A percentile compares a stretch with the other conserved stretches of the same genome.
These are phyloP conservation scores for Siniperca chuatsi DNA, from an alignment of 2,113 vertebrate species.

Conservation along the genomic window DNA sequence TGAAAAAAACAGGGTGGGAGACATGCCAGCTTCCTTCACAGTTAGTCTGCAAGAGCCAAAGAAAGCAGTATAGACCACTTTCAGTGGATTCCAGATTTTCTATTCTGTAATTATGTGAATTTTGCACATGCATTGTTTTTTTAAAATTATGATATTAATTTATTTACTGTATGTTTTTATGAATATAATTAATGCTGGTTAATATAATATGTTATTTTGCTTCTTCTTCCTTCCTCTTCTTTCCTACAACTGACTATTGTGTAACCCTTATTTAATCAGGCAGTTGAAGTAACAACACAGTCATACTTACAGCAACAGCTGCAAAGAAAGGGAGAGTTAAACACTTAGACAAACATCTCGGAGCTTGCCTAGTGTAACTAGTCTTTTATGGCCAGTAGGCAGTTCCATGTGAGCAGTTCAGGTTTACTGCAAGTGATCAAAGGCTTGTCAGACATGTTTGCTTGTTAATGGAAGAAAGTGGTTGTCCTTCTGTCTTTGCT, in stretches of 20 bases:
- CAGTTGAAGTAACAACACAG: not conserved
- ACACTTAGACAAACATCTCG: slow-evolving; percentile 1
- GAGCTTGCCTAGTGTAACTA: not conserved
- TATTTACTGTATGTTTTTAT: slow-evolving; percentile 56
- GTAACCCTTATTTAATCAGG: slow-evolving; percentile 3
- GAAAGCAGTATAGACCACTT: slow-evolving; percentile 11
- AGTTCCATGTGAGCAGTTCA: not conserved
- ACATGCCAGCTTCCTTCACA: not conserved
- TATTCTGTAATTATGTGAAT: slow-evolving; percentile 36
- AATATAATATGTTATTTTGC: slow-evolving; percentile 11
- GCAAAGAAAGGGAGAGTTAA: not conserved
- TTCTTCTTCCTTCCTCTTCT: not conserved
- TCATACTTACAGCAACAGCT: slow-evolving; percentile 3
- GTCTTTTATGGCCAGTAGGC: not conserved
- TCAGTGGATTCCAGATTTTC: not conserved
- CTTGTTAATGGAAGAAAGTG: not conserved
- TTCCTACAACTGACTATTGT: slow-evolving; percentile 19
- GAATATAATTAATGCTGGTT: slow-evolving; percentile 8
- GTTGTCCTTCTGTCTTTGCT: not conserved
- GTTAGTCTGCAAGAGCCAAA: slow-evolving; percentile 5
- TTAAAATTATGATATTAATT: slow-evolving; percentile 28
- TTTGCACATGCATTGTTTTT: slow-evolving; percentile 52
- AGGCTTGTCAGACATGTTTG: slow-evolving; percentile 1
- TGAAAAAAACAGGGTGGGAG: not conserved
- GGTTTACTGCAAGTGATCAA: not conserved